Evolutionary conservation across 2,113 vertebrate species (phyloP).

Genomic region (Mus pahari): DNA sequence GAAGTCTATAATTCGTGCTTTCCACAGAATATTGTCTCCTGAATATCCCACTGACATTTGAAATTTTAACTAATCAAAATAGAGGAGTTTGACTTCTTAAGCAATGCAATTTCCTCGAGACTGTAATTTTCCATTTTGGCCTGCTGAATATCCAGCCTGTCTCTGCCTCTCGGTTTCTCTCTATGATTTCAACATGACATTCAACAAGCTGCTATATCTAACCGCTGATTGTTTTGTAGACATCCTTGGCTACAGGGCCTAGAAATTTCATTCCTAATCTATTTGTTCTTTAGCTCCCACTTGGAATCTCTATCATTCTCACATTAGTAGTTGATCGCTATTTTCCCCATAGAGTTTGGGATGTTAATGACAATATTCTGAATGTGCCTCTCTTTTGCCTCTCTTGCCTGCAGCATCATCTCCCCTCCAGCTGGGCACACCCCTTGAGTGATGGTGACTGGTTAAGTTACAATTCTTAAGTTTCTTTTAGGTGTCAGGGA

Average conservation of each 20-base stretch:
- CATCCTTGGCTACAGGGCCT: background rate
- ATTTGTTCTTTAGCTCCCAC: background rate
- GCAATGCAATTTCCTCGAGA: slow-evolving; percentile 41
- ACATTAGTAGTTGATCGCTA: fast-evolving
- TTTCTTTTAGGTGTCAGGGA: slow-evolving; percentile 47
- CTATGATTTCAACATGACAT: background rate
- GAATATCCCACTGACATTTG: slow-evolving; percentile 23
- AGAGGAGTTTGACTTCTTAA: slow-evolving; percentile 24
- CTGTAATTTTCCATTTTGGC: background rate
- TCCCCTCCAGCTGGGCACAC: background rate
- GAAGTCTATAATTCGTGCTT: slow-evolving; percentile 70
- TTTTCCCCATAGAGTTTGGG: background rate
- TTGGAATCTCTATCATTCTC: background rate
- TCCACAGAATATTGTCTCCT: slow-evolving; percentile 64
- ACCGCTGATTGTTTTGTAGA: background rate
- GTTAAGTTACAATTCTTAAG: slow-evolving; percentile 41
- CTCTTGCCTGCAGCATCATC: background rate
- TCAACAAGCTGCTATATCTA: background rate
- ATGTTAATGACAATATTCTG: background rate
- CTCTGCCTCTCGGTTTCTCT: background rate
- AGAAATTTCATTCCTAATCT: background rate
- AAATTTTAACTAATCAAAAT: slow-evolving; percentile 59
- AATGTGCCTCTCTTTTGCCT: background rate
- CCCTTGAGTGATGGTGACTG: background rate
- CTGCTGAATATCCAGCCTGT: background rate